Evolutionary conservation across 2,113 vertebrate genomes (phyloP).

Genomic region (Planiliza haematocheilus): DNA sequence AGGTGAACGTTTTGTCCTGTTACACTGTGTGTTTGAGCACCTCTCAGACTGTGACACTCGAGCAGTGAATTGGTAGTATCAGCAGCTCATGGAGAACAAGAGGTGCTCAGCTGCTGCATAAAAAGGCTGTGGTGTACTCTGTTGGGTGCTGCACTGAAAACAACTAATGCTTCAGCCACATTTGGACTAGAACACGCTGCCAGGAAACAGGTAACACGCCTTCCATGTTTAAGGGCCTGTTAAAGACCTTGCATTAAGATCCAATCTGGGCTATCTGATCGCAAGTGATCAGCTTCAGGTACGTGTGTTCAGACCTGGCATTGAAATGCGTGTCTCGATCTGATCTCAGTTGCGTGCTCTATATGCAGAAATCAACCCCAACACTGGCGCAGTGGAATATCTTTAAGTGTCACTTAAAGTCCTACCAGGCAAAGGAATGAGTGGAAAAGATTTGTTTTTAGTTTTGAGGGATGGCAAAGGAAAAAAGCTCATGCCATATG

Average conservation of each 20-base stretch:
- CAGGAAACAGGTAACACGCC: slow-evolving; percentile 10
- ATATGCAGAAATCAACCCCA: too few species aligned
- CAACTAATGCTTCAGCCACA: slow-evolving; percentile 31
- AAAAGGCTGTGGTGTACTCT: slow-evolving; percentile 47
- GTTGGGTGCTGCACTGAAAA: slow-evolving; percentile 38
- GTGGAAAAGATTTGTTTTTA: slow-evolving; percentile 12
- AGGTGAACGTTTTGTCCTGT: slow-evolving; percentile 66
- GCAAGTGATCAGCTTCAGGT: too few species aligned
- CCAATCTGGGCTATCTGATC: too few species aligned
- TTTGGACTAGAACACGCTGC: slow-evolving; percentile 43
- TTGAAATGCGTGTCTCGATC: too few species aligned
- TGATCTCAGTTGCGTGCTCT: too few species aligned
- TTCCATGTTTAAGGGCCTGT: slow-evolving; percentile 40
- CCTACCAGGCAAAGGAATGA: neutral
- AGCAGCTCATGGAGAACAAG: slow-evolving; percentile 61
- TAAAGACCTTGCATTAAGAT: too few species aligned
- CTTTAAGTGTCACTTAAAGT: slow-evolving; percentile 44
- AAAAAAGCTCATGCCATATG: neutral
- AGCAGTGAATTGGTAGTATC: slow-evolving; percentile 53
- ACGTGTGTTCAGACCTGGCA: too few species aligned
- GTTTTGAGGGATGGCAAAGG: neutral
- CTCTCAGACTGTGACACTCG: slow-evolving; percentile 53
- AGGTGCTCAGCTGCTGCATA: slow-evolving; percentile 57
- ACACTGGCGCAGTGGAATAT: too few species aligned
- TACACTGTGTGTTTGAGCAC: slow-evolving; percentile 57